Evolutionary conservation across 2,113 vertebrate genomes (phyloP), one percentile per base, ranked within the genome.

Genomic region (Microtus oregoni): DNA sequence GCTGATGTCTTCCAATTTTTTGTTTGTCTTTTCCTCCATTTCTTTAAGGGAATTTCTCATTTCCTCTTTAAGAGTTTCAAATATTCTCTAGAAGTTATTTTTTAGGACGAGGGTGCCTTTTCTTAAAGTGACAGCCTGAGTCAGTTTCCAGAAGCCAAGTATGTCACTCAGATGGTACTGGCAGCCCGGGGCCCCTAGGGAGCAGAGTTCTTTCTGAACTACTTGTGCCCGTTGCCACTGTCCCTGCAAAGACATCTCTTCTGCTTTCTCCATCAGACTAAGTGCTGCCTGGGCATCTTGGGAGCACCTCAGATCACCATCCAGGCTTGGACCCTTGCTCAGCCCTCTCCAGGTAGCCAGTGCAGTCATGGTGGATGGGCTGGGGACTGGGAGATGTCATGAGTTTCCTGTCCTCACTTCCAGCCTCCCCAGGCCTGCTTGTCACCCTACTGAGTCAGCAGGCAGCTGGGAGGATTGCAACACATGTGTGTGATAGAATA

Each of bases 371-470:
- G 38, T 85, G 1, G 87, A 63, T 47, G 90, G 58, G 13, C 55
- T 86, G 78, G 28, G 79, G 68, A 38, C 76, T 85, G 92, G 93
- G 95, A 92, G 76, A 63, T 82, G 92, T 97, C 92, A 95, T 79
- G 90, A 77, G 93, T 92, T 96, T 97, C 95, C 97, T 95, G 95
- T 90, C 88, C 88, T 81, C 2, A n/a, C 38, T 96, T 93, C 55
- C 52, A 76, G 50, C 50, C 52, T 96, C 41, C 41, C 63, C 47
- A 44, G 28, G 41, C 86, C 67, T 0, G 82, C 41, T n/a, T 17
- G 13, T 20, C 44, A 63, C 89, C 78, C 87, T 75, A 93, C 81
- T 3, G 22, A 87, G 83, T 96, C 95, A 96, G 97, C 92, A 91
- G 83, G 75, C 30, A 41, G 58, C n/a, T 77, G 55, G 72, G 14